Evolutionary conservation across 1,140 invertebrate species (phyloP), one percentile per base, ranked within the genome.

Genomic region (Calycopis cecrops): DNA sequence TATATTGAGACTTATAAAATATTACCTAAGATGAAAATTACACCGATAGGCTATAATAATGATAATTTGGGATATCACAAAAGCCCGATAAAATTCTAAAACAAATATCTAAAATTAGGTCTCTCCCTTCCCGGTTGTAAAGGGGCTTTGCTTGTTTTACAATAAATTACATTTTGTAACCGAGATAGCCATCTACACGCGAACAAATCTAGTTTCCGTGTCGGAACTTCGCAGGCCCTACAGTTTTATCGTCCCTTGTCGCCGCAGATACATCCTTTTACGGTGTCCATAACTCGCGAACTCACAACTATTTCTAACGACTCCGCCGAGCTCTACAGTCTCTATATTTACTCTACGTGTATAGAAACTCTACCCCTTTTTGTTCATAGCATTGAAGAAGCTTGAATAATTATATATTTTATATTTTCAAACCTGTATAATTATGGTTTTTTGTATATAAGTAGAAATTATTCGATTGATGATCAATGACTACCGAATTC

Each of bases 141-240:
- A 52, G 50, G 38, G 18, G 21, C 17, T 12, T 34, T 49, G 21
- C 17, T 35, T 28, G 48, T 49, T 49, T 40, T 21, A 17, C 38
- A 38, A 52, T 52, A 52, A 42, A 52, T 38, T 38, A 49, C 54
- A 14, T 54, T 62, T 40, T 51, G 57, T 55, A 58, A 58, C 53
- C 55, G 52, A 57, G 64, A 67, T 60, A 63, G 59, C 59, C 37
- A 62, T 69, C 58, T 59, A 60, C 65, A 71, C 57, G 64, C 63
- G 57, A 69, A 67, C 62, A 75, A 70, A 68, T 69, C 71, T 60
- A 69, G 65, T 73, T 76, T 71, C 68, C 69, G 65, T 75, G 74
- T 75, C 63, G 58, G 61, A 65, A 71, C 59, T 65, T 62, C 53
- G 62, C 62, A 50, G 50, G 65, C 52, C 60, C 66, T 67, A 67